Evolutionary conservation across 2,797 vertebrate species (phyloP), one percentile per base, ranked within the genome.

Genomic region (Catharus ustulatus): DNA sequence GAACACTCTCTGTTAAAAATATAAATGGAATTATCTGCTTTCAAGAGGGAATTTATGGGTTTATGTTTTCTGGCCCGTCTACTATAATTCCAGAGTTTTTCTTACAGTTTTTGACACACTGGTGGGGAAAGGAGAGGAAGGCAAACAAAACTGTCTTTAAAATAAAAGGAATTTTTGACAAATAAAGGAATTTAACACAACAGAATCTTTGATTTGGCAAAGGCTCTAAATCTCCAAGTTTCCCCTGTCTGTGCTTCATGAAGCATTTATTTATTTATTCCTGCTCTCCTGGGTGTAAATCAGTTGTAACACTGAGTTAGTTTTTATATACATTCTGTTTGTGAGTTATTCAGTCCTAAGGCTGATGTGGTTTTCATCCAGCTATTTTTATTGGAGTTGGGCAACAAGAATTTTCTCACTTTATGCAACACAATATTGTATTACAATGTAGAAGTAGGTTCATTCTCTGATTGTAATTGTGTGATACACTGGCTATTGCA

Each of bases 181-280:
- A 87, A 38, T 12, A 42, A 80, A 9, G 0, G 0, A 64, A 11
- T 64, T 84, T 19, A 78, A 11, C 7, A 16, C 10, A 26, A 15
- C 0, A 30, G 6, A 3, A n/a, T 45, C 15, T 52, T 52, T 9
- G 30, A 69, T 42, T 5, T 68, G 14, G 4, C 27, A 23, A 55
- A 83, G 34, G 3, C 4, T 63, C n/a, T 34, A 36, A 43, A 24
- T 72, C 22, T 24, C 23, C 54, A 27, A 36, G 29, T 59, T 32
- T 20, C 3, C 13, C 11, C 13, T 54, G 5, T 22, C 6, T 36
- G 9, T 36, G 29, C 29, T 30, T 22, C 1, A 0, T 24, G 38
- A 21, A 55, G 38, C 12, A 26, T 7, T 43, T 57, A 23, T 7
- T 43, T 59, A 23, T 13, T 58, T 72, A n/a, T n/a, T 90, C 21